Conservation (phyloP, 2,113 vertebrate species). For the Hemibagrus wyckioides region DNA sequence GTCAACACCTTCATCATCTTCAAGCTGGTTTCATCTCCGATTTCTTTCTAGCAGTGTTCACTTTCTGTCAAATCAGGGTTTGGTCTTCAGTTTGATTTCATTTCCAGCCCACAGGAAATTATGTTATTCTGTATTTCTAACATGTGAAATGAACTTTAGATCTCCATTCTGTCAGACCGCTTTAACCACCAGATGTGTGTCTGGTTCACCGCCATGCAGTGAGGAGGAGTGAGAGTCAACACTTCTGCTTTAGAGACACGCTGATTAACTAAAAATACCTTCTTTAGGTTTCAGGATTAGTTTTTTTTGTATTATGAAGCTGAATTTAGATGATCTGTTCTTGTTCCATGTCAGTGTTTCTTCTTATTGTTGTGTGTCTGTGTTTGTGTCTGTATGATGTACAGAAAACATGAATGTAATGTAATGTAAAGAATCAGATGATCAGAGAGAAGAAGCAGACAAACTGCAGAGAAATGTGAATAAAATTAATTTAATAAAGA, state of each 20-base stretch:
- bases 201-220: conserved; percentile 18
- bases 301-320: not conserved
- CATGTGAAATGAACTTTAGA: not conserved
- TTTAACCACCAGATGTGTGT: conserved; percentile 4
- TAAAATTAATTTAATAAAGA: not conserved
- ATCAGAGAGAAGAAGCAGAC: not conserved
- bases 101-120: not conserved
- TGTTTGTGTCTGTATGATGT: not conserved
- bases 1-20: not conserved
- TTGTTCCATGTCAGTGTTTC: not conserved
- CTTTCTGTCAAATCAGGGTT: not conserved
- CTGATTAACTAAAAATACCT: conserved; percentile 12
- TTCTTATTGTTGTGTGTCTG: not conserved
- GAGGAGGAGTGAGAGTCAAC: not conserved
- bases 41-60: not conserved
- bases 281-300: not conserved
- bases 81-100: not conserved
- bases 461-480: not conserved
- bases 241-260: conserved; percentile 23
- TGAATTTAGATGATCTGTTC: not conserved
- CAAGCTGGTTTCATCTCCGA: not conserved
- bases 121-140: not conserved
- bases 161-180: not conserved
- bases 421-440: not conserved
- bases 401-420: not conserved